phyloP scores from a whole-genome alignment of 2,113 vertebrate species.

The Australoheros scitulus region DNA sequence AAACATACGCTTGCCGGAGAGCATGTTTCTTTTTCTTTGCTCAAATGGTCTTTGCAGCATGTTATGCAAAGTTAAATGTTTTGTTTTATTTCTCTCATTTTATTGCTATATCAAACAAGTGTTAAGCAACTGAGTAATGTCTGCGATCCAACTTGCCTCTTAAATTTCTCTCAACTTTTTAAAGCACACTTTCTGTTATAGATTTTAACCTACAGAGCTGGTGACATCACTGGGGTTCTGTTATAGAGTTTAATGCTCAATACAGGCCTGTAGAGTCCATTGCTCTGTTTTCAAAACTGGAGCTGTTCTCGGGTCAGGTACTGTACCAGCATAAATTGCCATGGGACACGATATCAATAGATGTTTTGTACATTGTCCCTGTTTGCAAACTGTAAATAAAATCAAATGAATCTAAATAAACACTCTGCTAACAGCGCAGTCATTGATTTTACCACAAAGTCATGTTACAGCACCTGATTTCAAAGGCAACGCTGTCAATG shows the following conservation, averaged over 20 bases:
- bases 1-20: no score
- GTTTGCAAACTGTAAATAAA: neutral
- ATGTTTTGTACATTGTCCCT: neutral
- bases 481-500: neutral
- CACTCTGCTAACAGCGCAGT: no score
- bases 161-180: neutral
- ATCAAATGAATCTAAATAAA: neutral
- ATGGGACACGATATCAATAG: neutral
- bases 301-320: neutral
- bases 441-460: neutral
- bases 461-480: neutral
- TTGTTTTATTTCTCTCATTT: neutral
- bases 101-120: no score
- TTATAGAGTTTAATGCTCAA: neutral
- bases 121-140: no score
- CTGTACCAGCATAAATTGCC: neutral
- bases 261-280: no score
- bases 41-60: no score
- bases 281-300: neutral
- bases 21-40: no score
- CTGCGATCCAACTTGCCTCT: neutral
- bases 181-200: no score
- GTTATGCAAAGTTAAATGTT: neutral
- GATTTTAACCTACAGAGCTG: neutral
- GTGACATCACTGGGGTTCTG: neutral